Evolutionary conservation across 2,113 vertebrate genomes (phyloP).

Genomic region (Synchiropus splendidus): DNA sequence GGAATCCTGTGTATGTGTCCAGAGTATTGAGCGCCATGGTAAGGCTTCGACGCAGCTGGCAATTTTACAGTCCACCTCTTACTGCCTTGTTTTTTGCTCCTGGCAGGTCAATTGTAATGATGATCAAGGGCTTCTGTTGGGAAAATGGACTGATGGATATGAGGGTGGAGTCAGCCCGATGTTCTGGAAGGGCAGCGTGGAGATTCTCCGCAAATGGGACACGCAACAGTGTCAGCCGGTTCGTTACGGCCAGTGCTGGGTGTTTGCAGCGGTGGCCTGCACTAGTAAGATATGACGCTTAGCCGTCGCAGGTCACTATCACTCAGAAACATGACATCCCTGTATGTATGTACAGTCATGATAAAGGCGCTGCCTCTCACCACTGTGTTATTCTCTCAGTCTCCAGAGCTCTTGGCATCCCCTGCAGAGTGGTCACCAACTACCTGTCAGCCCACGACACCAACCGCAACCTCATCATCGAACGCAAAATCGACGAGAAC

Average conservation of each 20-base stretch:
- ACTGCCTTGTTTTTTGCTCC: background rate
- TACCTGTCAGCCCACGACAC: conserved; percentile 83
- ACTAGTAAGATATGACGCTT: conserved; percentile 66
- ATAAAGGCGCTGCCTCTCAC: background rate
- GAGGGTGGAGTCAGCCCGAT: conserved; percentile 76
- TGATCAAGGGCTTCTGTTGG: conserved; percentile 76
- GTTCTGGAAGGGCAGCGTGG: conserved; percentile 84
- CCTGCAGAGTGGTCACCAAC: conserved; percentile 83
- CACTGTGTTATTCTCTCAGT: conserved; percentile 71
- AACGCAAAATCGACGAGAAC: conserved; percentile 65
- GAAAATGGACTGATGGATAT: conserved; percentile 75
- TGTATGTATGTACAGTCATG: background rate
- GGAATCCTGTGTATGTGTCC: conserved; percentile 75
- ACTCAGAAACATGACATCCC: background rate
- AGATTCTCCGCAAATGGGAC: conserved; percentile 80
- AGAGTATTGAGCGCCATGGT: conserved; percentile 89
- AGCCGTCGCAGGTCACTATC: conserved; percentile 18
- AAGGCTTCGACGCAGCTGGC: background rate
- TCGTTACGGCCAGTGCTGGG: conserved; percentile 94
- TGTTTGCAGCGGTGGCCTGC: conserved; percentile 89
- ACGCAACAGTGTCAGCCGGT: conserved; percentile 70
- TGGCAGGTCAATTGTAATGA: conserved; percentile 86
- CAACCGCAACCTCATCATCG: conserved; percentile 83
- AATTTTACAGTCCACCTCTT: too few relatives aligned
- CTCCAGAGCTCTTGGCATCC: conserved; percentile 80